Evolutionary conservation across 2,888 invertebrate species (phyloP).

Genomic region (Drosophila villosipedis): DNA sequence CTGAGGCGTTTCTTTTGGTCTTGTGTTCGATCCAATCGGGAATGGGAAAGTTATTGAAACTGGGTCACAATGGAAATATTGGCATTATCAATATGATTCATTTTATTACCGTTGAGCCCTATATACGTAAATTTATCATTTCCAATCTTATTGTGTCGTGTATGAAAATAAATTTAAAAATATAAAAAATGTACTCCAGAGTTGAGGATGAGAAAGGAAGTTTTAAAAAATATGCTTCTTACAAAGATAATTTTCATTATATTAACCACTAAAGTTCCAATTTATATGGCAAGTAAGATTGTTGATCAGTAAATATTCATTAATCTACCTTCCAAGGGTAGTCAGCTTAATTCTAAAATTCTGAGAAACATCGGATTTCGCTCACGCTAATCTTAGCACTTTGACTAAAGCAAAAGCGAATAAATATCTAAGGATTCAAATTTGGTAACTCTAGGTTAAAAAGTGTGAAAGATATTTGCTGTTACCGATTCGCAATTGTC

Average conservation of each 20-base stretch:
- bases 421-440: no score
- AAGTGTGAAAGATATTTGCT: not conserved
- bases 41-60: conserved; percentile 5
- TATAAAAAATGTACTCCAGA: not conserved
- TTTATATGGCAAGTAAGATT: no score
- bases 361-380: no score
- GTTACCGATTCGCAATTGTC: not conserved
- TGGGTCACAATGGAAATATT: not conserved
- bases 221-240: not conserved
- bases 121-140: not conserved
- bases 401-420: no score
- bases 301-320: not conserved
- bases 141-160: not conserved
- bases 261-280: not conserved
- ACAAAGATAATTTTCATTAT: not conserved
- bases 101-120: not conserved
- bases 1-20: conserved; percentile 55
- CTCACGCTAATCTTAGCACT: no score
- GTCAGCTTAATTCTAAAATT: no score
- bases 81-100: not conserved
- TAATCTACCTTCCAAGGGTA: no score
- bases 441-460: no score
- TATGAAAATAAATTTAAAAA: not conserved
- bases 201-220: not conserved
- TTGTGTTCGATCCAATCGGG: conserved; percentile 36